Base-by-base conservation (phyloP, 2,113 vertebrate genomes). In the Tragelaphus imberbis region DNA sequence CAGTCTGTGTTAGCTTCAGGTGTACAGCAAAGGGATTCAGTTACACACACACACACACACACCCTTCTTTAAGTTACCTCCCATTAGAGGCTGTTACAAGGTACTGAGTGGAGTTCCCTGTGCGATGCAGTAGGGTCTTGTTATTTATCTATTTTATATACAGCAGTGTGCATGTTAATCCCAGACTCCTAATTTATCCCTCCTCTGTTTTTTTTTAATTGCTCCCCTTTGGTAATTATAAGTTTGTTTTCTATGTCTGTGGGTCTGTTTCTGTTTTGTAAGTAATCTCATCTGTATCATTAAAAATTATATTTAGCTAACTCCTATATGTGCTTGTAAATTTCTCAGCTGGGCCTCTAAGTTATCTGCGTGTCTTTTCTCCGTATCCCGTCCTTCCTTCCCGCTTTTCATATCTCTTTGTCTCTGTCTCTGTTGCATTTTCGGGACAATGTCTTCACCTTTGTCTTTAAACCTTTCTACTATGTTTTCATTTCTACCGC, bases 271-370 rank as follows among this genome's bases (percentile, higher is more conserved):
- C 16, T 51, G 15, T 51, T 51, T 81, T 21, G 47, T 53, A 33
- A 81, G 30, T 33, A 51, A 51, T 10, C 49, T 81, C 79, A 33
- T 51, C 51, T 81, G 47, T 81, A 53, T 53, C 79, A 19, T 55
- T 82, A 63, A 36, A 51, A 92, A 6, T n/a, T 4, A 61, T 1
- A 65, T 27, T 5, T 56, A 14, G 0, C 3, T 25, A 30, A n/a
- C 28, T 19, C 75, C 5, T 27, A 2, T 23, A 40, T 2, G 19
- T 1, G 12, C 4, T 3, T 2, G 33, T 44, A 63, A 1, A 1
- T 13, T 33, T 55, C 56, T 13, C 19, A 44, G n/a, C 56, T 9
- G 17, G 17, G 51, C n/a, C 47, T 44, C 47, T 25, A 7, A 33
- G 12, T 19, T 21, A 10, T 33, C 58, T 0, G 3, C 3, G 4